A percentile compares a stretch with the other conserved stretches of the same genome.
Conservation (phyloP, 2,797 vertebrate genomes). For the Hemibagrus guttatus region DNA sequence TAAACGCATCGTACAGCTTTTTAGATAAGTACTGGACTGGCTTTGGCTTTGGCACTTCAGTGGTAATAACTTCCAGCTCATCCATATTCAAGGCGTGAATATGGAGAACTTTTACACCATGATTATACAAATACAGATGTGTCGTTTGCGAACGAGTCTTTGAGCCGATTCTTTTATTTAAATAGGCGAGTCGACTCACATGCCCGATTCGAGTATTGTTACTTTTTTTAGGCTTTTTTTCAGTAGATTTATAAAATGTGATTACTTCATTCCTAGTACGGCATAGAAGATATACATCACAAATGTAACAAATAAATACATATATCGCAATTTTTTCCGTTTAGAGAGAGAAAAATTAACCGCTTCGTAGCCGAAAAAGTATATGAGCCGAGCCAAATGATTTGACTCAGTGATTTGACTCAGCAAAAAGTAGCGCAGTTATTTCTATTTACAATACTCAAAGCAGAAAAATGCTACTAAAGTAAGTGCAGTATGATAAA, state of each 20-base stretch:
- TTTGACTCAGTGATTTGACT: background rate
- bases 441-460: background rate
- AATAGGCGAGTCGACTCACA: background rate
- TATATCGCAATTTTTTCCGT: background rate
- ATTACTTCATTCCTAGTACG: background rate
- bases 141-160: background rate
- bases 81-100: background rate
- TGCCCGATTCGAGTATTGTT: too few relatives aligned
- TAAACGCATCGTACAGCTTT: slow-evolving; percentile 27
- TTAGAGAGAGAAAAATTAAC: background rate
- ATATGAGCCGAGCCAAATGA: background rate
- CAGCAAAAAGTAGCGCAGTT: background rate
- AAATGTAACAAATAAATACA: too few relatives aligned
- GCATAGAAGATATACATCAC: background rate
- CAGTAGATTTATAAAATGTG: background rate
- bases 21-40: slow-evolving; percentile 26
- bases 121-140: background rate
- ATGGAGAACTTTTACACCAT: background rate
- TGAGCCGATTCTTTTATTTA: slow-evolving; percentile 17
- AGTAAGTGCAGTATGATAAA: background rate
- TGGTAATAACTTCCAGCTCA: background rate
- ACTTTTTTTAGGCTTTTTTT: background rate
- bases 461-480: background rate
- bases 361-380: background rate
- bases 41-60: background rate